Conservation (phyloP, 2,113 vertebrate species). For the Struthio camelus region DNA sequence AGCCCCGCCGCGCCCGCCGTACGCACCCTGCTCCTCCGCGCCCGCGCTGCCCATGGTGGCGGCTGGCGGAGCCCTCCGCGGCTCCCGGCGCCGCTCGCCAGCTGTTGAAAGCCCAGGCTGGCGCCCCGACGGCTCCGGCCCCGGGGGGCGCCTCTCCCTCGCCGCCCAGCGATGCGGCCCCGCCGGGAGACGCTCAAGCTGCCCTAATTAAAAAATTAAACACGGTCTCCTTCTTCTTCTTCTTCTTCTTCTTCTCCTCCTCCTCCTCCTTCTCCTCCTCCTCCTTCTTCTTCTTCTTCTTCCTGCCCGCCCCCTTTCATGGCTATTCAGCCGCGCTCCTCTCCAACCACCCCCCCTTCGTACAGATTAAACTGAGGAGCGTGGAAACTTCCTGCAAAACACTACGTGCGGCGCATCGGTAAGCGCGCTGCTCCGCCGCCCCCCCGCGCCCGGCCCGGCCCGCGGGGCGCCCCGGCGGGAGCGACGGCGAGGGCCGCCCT, state of each 20-base stretch:
- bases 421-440: not conserved
- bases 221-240: not conserved
- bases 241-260: slow-evolving; percentile 1
- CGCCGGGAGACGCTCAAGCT: slow-evolving; percentile 37
- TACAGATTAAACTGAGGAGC: slow-evolving; percentile 17
- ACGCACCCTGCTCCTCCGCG: slow-evolving; percentile 35
- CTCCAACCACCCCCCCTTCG: not conserved
- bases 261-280: not conserved
- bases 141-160: not conserved
- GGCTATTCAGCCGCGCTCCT: not conserved
- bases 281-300: not conserved
- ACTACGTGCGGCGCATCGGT: slow-evolving; percentile 61
- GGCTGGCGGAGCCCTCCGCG: slow-evolving; percentile 18
- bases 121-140: not conserved
- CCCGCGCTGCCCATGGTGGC: slow-evolving; percentile 50
- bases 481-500: not conserved
- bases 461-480: not conserved
- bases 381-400: slow-evolving; percentile 68
- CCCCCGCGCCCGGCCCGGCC: not conserved
- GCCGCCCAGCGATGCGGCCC: slow-evolving; percentile 17
- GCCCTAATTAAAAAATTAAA: slow-evolving; percentile 47
- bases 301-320: slow-evolving; percentile 21
- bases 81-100: not conserved
- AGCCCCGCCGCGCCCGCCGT: not conserved
- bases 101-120: not conserved